These are phyloP conservation scores for Oncorhynchus masou DNA, from an alignment of 2,113 vertebrate species.

Conservation along the genomic window DNA sequence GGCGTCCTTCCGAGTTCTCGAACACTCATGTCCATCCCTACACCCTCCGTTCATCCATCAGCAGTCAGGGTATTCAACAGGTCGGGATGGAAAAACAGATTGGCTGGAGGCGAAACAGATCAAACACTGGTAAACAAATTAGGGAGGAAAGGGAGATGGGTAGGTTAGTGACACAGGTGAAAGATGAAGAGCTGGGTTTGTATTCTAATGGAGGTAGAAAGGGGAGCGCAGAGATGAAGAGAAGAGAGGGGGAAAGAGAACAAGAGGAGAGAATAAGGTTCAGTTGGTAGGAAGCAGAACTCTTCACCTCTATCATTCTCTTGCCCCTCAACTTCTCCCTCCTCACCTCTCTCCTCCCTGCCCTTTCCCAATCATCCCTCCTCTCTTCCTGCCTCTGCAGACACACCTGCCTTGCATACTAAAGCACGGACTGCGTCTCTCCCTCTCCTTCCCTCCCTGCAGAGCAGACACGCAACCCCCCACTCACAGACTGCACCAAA, in stretches of 20 bases:
- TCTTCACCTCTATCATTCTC: background rate
- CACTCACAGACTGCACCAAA: constrained; percentile 14
- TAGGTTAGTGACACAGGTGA: background rate
- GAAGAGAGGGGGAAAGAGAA: background rate
- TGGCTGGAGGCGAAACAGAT: background rate
- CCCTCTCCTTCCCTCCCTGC: background rate
- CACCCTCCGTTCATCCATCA: background rate
- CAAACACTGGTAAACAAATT: background rate
- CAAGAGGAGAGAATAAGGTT: background rate
- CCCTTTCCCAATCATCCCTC: constrained; percentile 5
- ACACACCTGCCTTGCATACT: constrained; percentile 83
- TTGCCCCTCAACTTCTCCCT: background rate
- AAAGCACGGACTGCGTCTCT: constrained; percentile 67
- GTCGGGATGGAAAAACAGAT: background rate
- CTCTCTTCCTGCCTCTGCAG: constrained; percentile 70
- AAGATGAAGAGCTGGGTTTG: background rate
- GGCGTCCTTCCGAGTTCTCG: too few species aligned
- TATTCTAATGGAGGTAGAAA: background rate
- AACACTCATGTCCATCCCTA: too few species aligned
- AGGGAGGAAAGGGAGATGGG: background rate
- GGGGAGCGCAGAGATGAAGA: background rate
- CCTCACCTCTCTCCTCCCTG: background rate
- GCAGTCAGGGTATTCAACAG: background rate
- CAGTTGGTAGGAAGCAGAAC: background rate
- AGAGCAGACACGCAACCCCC: background rate